Evolutionary conservation across 2,797 vertebrate species (phyloP).

Genomic region (Gila robusta): DNA sequence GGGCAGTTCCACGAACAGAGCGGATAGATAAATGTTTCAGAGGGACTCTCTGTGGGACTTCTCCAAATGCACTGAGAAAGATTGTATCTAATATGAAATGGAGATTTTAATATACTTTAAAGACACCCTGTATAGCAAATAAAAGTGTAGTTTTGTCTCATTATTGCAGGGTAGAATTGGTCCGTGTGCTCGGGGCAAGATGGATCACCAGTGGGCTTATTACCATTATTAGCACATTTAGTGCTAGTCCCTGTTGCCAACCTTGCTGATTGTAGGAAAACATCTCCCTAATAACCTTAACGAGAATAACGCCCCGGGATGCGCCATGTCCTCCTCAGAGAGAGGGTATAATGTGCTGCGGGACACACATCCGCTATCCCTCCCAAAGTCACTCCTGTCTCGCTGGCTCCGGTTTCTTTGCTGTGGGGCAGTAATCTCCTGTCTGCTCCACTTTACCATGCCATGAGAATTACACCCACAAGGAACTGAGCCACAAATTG

Average conservation of each 20-base stretch:
- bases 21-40: constrained; percentile 64
- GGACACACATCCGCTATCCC: constrained; percentile 71
- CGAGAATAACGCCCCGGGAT: constrained; percentile 82
- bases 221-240: constrained; percentile 84
- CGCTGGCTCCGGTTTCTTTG: constrained; percentile 63
- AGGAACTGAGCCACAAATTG: constrained; percentile 38
- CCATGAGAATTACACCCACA: constrained; percentile 45
- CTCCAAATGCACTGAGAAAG: constrained; percentile 49
- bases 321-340: constrained; percentile 70
- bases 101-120: constrained; percentile 67
- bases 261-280: constrained; percentile 80
- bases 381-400: constrained; percentile 79
- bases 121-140: constrained; percentile 64
- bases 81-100: constrained; percentile 62
- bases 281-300: constrained; percentile 88
- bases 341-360: constrained; percentile 68
- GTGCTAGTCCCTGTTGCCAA: constrained; percentile 78
- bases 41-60: constrained; percentile 60
- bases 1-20: constrained; percentile 66
- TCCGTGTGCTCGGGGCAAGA: constrained; percentile 79
- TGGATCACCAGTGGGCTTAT: constrained; percentile 80
- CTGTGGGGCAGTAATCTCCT: constrained; percentile 63
- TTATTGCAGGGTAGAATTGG: constrained; percentile 65
- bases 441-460: constrained; percentile 34
- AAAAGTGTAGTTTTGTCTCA: constrained; percentile 64